phyloP scores from a whole-genome alignment of 2,888 invertebrate genomes.

The Helleia helle region DNA sequence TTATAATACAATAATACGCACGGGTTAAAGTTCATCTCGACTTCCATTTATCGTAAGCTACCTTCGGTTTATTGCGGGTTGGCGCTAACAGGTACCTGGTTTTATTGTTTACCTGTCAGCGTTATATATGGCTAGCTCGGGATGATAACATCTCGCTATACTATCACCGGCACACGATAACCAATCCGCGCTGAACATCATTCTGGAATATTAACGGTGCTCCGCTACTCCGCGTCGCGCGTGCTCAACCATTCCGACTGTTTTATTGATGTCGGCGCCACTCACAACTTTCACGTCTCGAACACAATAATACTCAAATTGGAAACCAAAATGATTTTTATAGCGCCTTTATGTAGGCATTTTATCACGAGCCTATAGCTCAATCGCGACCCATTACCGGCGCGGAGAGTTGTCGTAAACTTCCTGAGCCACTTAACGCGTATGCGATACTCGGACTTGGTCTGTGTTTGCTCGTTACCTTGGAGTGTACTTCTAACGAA shows the following conservation, averaged over 20 bases:
- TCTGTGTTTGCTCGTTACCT: constrained; percentile 65
- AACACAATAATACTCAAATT: constrained; percentile 67
- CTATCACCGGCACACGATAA: constrained; percentile 46
- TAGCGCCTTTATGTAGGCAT: constrained; percentile 34
- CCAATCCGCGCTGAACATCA: constrained; percentile 27
- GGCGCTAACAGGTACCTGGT: constrained; percentile 52
- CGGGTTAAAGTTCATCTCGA: constrained; percentile 42
- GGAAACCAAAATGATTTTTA: constrained; percentile 65
- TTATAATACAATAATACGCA: background rate
- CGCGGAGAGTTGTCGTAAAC: constrained; percentile 57
- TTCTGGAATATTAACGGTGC: constrained; percentile 40
- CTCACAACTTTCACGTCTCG: constrained; percentile 65
- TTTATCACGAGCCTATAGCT: constrained; percentile 36
- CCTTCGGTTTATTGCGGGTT: constrained; percentile 26
- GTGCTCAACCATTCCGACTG: constrained; percentile 47
- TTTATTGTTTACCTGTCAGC: constrained; percentile 60
- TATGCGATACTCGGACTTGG: constrained; percentile 58
- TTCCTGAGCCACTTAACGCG: constrained; percentile 61
- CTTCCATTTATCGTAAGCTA: constrained; percentile 51
- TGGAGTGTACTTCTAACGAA: constrained; percentile 65
- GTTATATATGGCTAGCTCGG: constrained; percentile 49
- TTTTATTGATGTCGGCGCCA: constrained; percentile 71
- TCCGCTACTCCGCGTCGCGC: constrained; percentile 30
- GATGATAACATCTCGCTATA: constrained; percentile 47
- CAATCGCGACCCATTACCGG: constrained; percentile 46